A percentile compares a stretch with the other conserved stretches of the same genome.
Evolutionary conservation across 1,140 invertebrate genomes (phyloP).

Genomic region (Drosophila kepulauana): DNA sequence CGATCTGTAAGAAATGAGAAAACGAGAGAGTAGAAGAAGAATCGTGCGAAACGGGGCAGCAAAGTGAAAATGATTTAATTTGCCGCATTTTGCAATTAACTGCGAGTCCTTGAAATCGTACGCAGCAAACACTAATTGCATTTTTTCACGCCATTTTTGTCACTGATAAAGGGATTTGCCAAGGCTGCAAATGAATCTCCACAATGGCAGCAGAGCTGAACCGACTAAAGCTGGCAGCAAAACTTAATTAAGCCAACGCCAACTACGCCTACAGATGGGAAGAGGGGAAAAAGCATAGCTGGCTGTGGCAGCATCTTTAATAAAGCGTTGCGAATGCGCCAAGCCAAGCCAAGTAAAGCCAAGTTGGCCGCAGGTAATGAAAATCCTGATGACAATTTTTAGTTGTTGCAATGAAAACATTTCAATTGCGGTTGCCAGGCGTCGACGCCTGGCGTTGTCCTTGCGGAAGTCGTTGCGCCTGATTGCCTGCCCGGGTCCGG

Average conservation of each 20-base stretch:
- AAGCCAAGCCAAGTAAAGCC: conserved; percentile 57
- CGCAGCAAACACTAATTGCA: conserved; percentile 75
- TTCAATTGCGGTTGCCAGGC: conserved; percentile 78
- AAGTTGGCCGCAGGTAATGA: conserved; percentile 81
- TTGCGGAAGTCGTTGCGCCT: conserved; percentile 64
- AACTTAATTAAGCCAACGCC: conserved; percentile 78
- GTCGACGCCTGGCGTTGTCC: conserved; percentile 37
- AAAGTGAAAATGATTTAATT: conserved; percentile 74
- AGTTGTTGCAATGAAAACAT: conserved; percentile 81
- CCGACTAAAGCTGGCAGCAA: conserved; percentile 52
- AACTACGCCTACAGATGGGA: conserved; percentile 59
- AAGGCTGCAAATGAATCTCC: conserved; percentile 58
- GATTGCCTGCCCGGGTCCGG: conserved; percentile 51
- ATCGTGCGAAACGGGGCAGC: neutral
- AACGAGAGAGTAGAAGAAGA: neutral
- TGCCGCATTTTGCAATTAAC: conserved; percentile 78
- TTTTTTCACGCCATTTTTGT: conserved; percentile 76
- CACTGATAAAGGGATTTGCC: conserved; percentile 67
- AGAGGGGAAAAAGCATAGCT: neutral
- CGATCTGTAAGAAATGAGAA: too few species aligned
- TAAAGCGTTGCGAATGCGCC: conserved; percentile 58
- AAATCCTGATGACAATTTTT: conserved; percentile 83
- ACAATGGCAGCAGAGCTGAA: conserved; percentile 20
- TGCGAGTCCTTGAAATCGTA: conserved; percentile 64
- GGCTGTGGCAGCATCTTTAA: conserved; percentile 65